phyloP scores from a whole-genome alignment of 2,113 vertebrate genomes.

The Nothocercus julius region DNA sequence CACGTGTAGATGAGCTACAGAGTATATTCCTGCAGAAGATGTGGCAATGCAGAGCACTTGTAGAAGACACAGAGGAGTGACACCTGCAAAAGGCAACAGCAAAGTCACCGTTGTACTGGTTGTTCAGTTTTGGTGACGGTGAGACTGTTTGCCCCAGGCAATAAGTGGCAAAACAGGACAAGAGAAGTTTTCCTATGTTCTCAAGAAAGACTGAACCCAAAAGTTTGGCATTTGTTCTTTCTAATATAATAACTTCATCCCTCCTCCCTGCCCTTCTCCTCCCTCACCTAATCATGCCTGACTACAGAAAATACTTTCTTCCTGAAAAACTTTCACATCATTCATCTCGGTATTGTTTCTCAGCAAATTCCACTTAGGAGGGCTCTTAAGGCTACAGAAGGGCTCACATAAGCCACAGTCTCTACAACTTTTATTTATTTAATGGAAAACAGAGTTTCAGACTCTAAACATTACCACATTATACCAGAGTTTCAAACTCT shows the following conservation, averaged over 20 bases:
- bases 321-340: neutral
- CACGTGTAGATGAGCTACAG: neutral
- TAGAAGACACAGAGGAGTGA: neutral
- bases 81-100: neutral
- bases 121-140: neutral
- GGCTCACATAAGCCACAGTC: neutral
- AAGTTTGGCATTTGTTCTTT: neutral
- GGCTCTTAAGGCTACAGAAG: neutral
- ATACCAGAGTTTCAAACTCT: too few species aligned
- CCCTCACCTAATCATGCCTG: neutral
- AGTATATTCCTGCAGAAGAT: neutral
- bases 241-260: neutral
- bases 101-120: too few species aligned
- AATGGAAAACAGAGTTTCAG: neutral
- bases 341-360: neutral
- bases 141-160: neutral
- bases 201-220: neutral
- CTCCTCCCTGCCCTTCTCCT: too few species aligned
- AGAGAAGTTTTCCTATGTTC: neutral
- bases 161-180: neutral
- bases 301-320: neutral
- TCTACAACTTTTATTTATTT: neutral
- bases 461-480: neutral
- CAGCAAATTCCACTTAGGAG: neutral
- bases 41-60: neutral